These are phyloP conservation scores for Aradophagus sp. DNA, from an alignment of 1,140 invertebrate genomes.

Conservation along the genomic window DNA sequence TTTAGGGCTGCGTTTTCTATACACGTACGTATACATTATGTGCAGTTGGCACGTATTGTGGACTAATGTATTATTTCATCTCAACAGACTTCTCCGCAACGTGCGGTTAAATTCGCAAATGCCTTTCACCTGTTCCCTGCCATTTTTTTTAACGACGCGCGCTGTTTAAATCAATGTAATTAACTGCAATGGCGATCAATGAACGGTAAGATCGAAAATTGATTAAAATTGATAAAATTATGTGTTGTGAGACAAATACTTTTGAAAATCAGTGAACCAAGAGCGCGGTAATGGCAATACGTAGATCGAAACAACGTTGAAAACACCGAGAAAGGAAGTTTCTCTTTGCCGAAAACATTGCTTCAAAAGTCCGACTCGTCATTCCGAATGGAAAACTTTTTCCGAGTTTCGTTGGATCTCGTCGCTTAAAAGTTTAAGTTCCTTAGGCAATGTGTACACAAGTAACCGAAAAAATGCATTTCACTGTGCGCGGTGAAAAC, in stretches of 20 bases:
- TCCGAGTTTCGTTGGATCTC: constrained; percentile 39
- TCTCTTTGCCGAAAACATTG: constrained; percentile 57
- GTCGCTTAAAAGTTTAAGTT: constrained; percentile 57
- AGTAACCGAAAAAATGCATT: constrained; percentile 58
- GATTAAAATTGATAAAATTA: constrained; percentile 23
- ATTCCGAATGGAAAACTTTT: constrained; percentile 59
- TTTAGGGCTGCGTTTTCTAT: constrained; percentile 45
- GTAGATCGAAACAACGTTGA: constrained; percentile 44
- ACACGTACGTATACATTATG: constrained; percentile 37
- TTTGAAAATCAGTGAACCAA: constrained; percentile 44
- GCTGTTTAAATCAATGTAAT: too few species aligned
- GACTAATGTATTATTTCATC: constrained; percentile 40
- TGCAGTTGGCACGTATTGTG: constrained; percentile 36
- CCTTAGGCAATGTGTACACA: constrained; percentile 54
- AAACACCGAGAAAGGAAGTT: constrained; percentile 42
- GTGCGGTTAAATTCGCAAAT: too few species aligned
- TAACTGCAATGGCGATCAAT: too few species aligned
- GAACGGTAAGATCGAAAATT: constrained; percentile 27
- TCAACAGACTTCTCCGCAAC: constrained; percentile 30
- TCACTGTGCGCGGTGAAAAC: constrained; percentile 38
- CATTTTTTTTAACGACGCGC: too few species aligned
- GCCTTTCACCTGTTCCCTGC: too few species aligned
- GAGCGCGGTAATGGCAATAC: constrained; percentile 24
- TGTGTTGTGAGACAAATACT: constrained; percentile 24
- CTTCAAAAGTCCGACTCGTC: constrained; percentile 56